A percentile compares a stretch with the other conserved stretches of the same genome.
Conservation (phyloP, 2,797 vertebrate genomes). For the Arvicola amphibius region DNA sequence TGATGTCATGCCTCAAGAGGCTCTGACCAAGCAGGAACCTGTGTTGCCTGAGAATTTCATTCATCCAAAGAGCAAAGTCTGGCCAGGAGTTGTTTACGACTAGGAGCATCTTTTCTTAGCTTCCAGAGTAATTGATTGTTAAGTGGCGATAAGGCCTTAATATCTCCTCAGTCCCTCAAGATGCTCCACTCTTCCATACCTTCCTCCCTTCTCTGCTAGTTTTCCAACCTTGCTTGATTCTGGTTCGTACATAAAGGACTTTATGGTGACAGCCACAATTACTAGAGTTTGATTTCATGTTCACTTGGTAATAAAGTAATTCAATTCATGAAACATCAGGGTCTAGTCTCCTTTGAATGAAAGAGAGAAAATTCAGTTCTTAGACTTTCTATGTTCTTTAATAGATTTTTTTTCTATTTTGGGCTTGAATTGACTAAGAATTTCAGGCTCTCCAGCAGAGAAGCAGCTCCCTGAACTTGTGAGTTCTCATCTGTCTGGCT, state of each 20-base stretch:
- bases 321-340: not conserved
- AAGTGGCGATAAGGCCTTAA: not conserved
- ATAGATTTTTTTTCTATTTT: not conserved
- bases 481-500: not conserved
- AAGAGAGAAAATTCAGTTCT: not conserved
- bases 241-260: not conserved
- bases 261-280: not conserved
- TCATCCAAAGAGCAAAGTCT: not conserved
- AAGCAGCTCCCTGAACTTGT: not conserved
- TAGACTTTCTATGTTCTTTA: not conserved
- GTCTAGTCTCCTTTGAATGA: not conserved
- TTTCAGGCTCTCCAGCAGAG: not conserved
- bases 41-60: not conserved
- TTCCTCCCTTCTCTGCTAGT: not conserved
- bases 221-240: constrained; percentile 18
- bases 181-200: not conserved
- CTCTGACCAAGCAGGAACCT: not conserved
- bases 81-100: not conserved
- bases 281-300: constrained; percentile 4
- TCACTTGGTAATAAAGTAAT: not conserved
- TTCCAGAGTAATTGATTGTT: not conserved
- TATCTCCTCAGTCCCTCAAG: not conserved
- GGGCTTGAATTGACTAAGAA: not conserved
- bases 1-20: not conserved
- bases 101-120: not conserved